These are phyloP conservation scores for Catostomus latipinnis DNA, from an alignment of 2,797 vertebrate genomes.

Conservation along the genomic window DNA sequence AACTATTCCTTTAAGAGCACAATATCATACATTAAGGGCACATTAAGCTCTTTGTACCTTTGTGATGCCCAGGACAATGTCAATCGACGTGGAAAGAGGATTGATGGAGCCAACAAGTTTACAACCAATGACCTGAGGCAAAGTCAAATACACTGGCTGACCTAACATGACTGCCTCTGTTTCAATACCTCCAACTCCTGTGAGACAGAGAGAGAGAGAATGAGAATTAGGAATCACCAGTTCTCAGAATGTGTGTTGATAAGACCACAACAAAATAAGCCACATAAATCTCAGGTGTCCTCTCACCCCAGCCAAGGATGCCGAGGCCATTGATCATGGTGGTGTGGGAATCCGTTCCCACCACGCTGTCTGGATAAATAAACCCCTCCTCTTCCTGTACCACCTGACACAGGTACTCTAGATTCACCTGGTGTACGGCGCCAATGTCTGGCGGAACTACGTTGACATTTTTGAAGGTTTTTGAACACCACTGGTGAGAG, in stretches of 20 bases:
- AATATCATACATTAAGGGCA: not conserved
- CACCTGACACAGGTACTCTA: slow-evolving; percentile 90
- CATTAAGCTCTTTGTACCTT: slow-evolving; percentile 79
- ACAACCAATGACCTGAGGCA: slow-evolving; percentile 94
- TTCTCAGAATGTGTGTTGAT: too few relatives aligned
- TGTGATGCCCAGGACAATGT: slow-evolving; percentile 93
- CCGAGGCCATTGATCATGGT: slow-evolving; percentile 98
- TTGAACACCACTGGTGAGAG: slow-evolving; percentile 89
- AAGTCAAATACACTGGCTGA: slow-evolving; percentile 87
- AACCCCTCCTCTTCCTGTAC: slow-evolving; percentile 84
- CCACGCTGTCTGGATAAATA: slow-evolving; percentile 92
- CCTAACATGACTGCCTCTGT: slow-evolving; percentile 95
- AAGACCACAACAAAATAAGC: too few relatives aligned
- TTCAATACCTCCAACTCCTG: slow-evolving; percentile 97
- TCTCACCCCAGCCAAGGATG: slow-evolving; percentile 94
- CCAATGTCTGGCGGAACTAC: slow-evolving; percentile 93
- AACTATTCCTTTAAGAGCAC: too few relatives aligned
- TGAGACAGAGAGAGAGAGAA: not conserved
- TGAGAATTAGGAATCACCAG: too few relatives aligned
- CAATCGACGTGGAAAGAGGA: slow-evolving; percentile 91
- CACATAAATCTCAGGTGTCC: too few relatives aligned
- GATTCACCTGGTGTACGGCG: slow-evolving; percentile 91
- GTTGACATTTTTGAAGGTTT: slow-evolving; percentile 90
- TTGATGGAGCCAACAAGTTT: slow-evolving; percentile 87
- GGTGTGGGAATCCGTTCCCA: slow-evolving; percentile 96